Percentiles rank a stretch among this genome's conserved stretches.
phyloP scores from a whole-genome alignment of 2,113 vertebrate species.

The Mellivora capensis region DNA sequence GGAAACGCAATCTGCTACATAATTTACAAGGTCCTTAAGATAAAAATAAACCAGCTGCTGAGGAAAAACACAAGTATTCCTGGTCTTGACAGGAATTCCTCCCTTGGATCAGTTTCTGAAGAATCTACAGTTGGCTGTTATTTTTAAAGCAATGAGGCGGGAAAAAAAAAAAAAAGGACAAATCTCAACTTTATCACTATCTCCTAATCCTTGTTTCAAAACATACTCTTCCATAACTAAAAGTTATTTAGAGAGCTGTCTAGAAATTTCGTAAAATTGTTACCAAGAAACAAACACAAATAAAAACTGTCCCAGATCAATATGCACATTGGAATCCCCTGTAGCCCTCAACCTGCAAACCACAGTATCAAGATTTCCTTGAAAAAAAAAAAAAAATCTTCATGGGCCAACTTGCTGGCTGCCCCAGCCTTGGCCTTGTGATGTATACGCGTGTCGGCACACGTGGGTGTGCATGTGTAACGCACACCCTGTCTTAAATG shows the following conservation, averaged over 20 bases:
- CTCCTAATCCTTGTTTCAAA: conserved; percentile 46
- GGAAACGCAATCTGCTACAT: conserved; percentile 32
- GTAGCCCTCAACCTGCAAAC: neutral
- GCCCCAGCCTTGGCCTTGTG: neutral
- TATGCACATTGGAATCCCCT: neutral
- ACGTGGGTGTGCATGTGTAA: rapidly evolving
- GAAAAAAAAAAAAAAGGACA: neutral
- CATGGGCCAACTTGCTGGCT: neutral
- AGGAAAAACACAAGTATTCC: conserved; percentile 51
- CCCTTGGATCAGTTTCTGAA: conserved; percentile 42
- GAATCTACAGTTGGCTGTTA: conserved; percentile 48
- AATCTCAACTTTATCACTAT: neutral
- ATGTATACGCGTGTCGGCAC: rapidly evolving
- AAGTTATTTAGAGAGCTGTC: neutral
- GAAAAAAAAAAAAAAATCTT: neutral
- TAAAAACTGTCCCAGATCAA: neutral
- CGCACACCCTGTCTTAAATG: neutral
- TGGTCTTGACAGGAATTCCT: conserved; percentile 38
- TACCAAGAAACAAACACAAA: neutral
- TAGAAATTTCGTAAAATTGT: neutral
- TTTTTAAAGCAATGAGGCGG: conserved; percentile 51
- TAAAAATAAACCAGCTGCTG: conserved; percentile 61
- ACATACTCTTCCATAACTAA: neutral
- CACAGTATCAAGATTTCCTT: neutral
- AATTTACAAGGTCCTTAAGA: conserved; percentile 50